Percentiles rank a stretch among this genome's conserved stretches.
These are phyloP conservation scores for Aleiodes leptofemur DNA, from an alignment of 2,888 invertebrate genomes.

Conservation along the genomic window DNA sequence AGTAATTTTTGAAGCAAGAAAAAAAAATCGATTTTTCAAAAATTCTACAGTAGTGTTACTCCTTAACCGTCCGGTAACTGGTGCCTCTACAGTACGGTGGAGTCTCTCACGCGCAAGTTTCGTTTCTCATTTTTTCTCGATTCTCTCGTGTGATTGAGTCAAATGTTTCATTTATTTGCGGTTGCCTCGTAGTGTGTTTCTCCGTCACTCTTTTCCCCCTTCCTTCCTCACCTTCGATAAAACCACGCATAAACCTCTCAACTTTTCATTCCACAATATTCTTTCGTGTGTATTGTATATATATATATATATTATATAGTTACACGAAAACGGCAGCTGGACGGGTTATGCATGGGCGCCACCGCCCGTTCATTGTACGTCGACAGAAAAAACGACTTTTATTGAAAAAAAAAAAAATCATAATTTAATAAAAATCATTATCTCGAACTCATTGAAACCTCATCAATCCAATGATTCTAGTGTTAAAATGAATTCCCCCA, in stretches of 20 bases:
- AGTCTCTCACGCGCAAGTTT: too few relatives aligned
- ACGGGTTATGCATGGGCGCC: conserved; percentile 44
- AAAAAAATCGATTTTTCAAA: too few relatives aligned
- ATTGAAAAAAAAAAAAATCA: conserved; percentile 20
- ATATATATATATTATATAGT: conserved; percentile 11
- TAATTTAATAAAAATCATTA: conserved; percentile 9
- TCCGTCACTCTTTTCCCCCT: not conserved
- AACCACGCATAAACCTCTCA: conserved; percentile 11
- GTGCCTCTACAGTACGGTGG: too few relatives aligned
- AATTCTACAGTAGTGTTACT: too few relatives aligned
- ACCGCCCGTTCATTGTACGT: conserved; percentile 38
- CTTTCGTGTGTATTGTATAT: conserved; percentile 3
- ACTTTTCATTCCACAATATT: conserved; percentile 8
- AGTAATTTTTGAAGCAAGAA: too few relatives aligned
- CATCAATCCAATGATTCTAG: too few relatives aligned
- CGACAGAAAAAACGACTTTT: conserved; percentile 32
- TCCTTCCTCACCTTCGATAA: not conserved
- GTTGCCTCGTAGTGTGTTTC: not conserved
- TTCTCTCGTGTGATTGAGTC: not conserved
- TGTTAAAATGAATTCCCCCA: too few relatives aligned
- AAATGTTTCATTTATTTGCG: conserved; percentile 1
- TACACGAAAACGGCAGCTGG: conserved; percentile 39
- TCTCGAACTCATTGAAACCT: not conserved
- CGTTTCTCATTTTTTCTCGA: too few relatives aligned
- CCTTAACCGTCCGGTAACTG: too few relatives aligned